Conservation (phyloP, 2,888 invertebrate species). For the Epinotia nisella region DNA sequence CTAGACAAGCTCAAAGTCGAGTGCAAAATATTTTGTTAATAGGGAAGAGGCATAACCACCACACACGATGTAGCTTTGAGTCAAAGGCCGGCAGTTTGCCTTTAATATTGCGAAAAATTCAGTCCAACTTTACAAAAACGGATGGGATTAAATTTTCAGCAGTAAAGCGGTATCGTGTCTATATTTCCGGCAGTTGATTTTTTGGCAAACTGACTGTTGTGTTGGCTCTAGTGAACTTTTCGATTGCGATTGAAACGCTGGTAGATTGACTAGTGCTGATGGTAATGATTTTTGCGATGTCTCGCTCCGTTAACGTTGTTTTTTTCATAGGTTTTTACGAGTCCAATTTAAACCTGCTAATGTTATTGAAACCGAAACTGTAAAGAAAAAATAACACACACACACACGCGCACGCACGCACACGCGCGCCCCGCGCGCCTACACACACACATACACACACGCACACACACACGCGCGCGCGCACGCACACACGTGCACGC, state of each 20-base stretch:
- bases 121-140: not conserved
- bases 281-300: no score
- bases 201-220: not conserved
- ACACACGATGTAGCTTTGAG: not conserved
- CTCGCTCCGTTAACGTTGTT: no score
- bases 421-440: no score
- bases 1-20: not conserved
- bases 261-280: no score
- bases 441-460: no score
- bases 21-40: not conserved
- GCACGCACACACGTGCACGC: no score
- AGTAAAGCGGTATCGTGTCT: not conserved
- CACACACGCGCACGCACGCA: no score
- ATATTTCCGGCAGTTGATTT: not conserved
- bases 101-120: constrained; percentile 4
- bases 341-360: no score
- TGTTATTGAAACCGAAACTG: no score
- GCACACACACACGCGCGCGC: no score
- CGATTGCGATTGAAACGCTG: not conserved
- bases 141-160: not conserved
- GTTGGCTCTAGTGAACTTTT: not conserved
- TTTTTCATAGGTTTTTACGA: no score
- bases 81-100: constrained; percentile 7
- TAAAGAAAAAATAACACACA: no score
- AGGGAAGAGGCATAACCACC: not conserved